A percentile compares a stretch with the other conserved stretches of the same genome.
phyloP scores from a whole-genome alignment of 2,888 invertebrate species.

The Drosophila nr. fundita region DNA sequence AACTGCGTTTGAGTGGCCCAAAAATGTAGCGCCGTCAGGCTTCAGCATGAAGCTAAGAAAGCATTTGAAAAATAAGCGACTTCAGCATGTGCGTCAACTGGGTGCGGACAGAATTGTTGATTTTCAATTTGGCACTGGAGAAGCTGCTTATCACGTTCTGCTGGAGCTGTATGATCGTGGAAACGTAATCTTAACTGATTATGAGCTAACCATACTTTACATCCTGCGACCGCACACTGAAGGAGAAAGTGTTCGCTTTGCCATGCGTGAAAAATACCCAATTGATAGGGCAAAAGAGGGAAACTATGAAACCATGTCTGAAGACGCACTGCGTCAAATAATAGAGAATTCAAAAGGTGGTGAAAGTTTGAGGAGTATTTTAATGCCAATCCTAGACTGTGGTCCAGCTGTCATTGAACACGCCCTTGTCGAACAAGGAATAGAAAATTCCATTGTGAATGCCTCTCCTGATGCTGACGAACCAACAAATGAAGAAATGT shows the following conservation, averaged over 20 bases:
- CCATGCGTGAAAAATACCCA: constrained; percentile 96
- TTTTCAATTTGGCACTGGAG: constrained; percentile 96
- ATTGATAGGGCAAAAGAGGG: constrained; percentile 90
- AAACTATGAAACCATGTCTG: constrained; percentile 84
- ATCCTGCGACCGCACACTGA: constrained; percentile 96
- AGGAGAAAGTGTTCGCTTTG: constrained; percentile 95
- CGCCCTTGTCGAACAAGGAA: constrained; percentile 86
- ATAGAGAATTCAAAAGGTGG: constrained; percentile 89
- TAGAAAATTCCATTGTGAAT: constrained; percentile 45
- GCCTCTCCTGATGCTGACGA: background rate
- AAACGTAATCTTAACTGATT: constrained; percentile 97
- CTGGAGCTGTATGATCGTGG: constrained; percentile 98
- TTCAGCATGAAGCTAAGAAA: constrained; percentile 99
- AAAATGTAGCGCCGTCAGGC: constrained; percentile 96
- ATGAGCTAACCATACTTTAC: constrained; percentile 94
- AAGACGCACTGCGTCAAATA: constrained; percentile 87
- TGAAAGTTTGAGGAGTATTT: constrained; percentile 91
- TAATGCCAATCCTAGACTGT: constrained; percentile 94
- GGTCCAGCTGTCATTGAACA: constrained; percentile 97
- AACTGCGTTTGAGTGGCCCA: constrained; percentile 99
- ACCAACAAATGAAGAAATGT: background rate
- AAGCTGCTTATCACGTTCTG: constrained; percentile 97
- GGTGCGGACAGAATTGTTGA: constrained; percentile 97
- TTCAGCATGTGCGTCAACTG: constrained; percentile 93
- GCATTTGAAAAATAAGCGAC: constrained; percentile 97